phyloP scores from a whole-genome alignment of 1,140 invertebrate genomes.

The Macrobrachium rosenbergii region DNA sequence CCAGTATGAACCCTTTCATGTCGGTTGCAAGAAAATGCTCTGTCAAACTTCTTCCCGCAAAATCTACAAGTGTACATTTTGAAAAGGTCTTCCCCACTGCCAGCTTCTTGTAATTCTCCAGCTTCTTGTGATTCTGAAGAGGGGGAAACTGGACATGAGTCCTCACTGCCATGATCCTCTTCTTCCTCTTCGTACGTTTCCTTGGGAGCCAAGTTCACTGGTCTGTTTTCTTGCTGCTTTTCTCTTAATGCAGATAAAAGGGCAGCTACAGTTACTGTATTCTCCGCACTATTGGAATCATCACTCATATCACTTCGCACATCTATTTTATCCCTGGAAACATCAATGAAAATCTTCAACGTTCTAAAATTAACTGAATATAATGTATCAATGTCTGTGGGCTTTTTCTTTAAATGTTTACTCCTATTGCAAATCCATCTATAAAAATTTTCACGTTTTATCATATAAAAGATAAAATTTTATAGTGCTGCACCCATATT shows the following conservation, averaged over 20 bases:
- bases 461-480: too few relatives aligned
- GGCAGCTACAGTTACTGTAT: slow-evolving; percentile 53
- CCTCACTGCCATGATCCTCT: slow-evolving; percentile 52
- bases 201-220: slow-evolving; percentile 21
- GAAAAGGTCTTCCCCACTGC: slow-evolving; percentile 66
- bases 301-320: slow-evolving; percentile 24
- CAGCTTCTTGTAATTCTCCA: slow-evolving; percentile 15
- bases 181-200: slow-evolving; percentile 54
- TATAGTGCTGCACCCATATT: too few relatives aligned
- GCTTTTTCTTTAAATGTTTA: too few relatives aligned
- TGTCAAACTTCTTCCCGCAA: slow-evolving; percentile 75
- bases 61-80: slow-evolving; percentile 69
- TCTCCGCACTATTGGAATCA: slow-evolving; percentile 49
- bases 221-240: slow-evolving; percentile 26
- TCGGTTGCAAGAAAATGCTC: slow-evolving; percentile 72
- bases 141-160: slow-evolving; percentile 50
- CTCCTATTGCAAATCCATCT: too few relatives aligned
- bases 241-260: slow-evolving; percentile 43
- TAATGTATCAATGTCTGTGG: too few relatives aligned
- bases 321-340: slow-evolving; percentile 40
- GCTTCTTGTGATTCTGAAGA: slow-evolving; percentile 62
- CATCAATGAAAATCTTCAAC: background rate
- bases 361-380: background rate
- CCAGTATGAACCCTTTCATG: slow-evolving; percentile 71
- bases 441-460: too few relatives aligned